These are phyloP conservation scores for Catonia carolina DNA, from an alignment of 2,888 invertebrate species.

Conservation along the genomic window DNA sequence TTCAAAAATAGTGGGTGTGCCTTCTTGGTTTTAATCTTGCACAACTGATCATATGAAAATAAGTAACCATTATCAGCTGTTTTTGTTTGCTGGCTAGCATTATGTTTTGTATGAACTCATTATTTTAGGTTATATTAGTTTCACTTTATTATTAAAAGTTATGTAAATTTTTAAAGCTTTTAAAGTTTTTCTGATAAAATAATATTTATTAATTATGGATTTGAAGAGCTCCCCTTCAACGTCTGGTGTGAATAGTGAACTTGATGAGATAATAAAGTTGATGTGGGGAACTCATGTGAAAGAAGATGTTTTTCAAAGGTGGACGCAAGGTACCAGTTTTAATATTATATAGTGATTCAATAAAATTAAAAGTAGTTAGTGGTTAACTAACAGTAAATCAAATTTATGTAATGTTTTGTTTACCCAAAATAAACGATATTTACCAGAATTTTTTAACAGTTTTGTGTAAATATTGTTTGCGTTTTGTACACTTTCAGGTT, in stretches of 20 bases:
- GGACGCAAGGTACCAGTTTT: constrained; percentile 70
- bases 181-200: no score
- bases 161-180: constrained; percentile 5
- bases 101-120: background rate
- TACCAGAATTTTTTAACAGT: no score
- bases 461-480: no score
- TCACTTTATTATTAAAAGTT: background rate
- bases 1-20: no score
- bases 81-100: background rate
- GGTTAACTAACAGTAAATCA: no score
- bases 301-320: constrained; percentile 80
- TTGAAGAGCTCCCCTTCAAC: constrained; percentile 41
- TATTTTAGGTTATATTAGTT: constrained; percentile 21
- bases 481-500: no score
- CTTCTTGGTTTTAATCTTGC: no score
- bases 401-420: no score
- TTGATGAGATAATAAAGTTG: constrained; percentile 66
- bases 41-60: no score
- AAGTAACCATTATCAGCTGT: constrained; percentile 6
- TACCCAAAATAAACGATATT: no score
- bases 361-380: no score
- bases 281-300: constrained; percentile 81
- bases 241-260: constrained; percentile 51
- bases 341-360: no score
- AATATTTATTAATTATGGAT: constrained; percentile 41